Conservation (phyloP, 2,797 vertebrate species). For the Basileuterus tristriatus region DNA sequence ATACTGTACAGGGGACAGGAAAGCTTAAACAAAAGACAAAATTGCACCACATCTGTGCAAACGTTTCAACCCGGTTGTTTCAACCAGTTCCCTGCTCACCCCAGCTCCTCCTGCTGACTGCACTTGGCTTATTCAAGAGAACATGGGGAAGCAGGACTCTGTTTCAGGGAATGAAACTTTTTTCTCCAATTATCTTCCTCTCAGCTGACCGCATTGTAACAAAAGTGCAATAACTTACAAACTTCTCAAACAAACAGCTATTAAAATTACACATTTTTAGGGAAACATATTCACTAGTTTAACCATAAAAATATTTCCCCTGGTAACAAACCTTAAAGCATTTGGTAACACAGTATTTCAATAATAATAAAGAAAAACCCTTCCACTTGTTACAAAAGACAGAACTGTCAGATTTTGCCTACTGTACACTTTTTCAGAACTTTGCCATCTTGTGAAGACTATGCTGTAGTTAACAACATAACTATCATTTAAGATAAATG, state of each 20-base stretch:
- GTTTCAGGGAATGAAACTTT: constrained; percentile 26
- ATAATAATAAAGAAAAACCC: constrained; percentile 41
- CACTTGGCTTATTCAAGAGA: constrained; percentile 24
- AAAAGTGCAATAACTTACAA: constrained; percentile 74
- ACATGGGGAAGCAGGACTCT: not conserved
- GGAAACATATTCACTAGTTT: constrained; percentile 42
- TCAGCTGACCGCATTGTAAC: constrained; percentile 11
- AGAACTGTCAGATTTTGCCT: constrained; percentile 30
- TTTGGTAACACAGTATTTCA: constrained; percentile 49
- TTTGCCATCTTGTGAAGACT: not conserved
- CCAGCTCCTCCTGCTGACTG: not conserved
- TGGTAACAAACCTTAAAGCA: constrained; percentile 40
- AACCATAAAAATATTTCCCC: constrained; percentile 59
- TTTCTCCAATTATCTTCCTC: constrained; percentile 57
- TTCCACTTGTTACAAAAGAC: constrained; percentile 43
- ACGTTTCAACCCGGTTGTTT: not conserved
- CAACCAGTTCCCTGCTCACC: not conserved
- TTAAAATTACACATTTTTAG: constrained; percentile 47
- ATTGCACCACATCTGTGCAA: constrained; percentile 45
- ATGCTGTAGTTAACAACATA: not conserved
- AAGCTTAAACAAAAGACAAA: constrained; percentile 10
- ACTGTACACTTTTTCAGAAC: not conserved
- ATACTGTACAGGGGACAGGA: not conserved
- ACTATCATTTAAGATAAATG: not conserved
- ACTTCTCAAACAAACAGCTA: constrained; percentile 60